Conservation (phyloP, 2,113 vertebrate species). For the Panurus biarmicus region DNA sequence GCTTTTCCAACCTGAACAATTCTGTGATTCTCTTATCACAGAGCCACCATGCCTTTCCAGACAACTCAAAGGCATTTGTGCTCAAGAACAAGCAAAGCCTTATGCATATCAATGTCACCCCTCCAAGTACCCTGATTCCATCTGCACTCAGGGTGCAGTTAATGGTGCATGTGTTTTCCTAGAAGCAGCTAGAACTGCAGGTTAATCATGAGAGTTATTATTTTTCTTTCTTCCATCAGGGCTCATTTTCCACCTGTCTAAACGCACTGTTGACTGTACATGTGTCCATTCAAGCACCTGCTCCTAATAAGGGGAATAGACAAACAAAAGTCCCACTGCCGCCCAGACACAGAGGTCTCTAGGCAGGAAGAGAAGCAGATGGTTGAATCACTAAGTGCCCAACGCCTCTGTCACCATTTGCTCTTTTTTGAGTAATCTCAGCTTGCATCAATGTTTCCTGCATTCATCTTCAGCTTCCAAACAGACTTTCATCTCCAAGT, state of each 20-base stretch:
- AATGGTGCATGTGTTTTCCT: not conserved
- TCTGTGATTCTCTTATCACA: not conserved
- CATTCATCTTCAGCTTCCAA: not conserved
- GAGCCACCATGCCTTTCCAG: not conserved
- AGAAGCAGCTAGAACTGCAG: not conserved
- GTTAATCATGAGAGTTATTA: not conserved
- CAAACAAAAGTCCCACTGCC: not conserved
- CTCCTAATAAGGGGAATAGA: not conserved
- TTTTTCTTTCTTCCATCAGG: not conserved
- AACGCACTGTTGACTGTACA: not conserved
- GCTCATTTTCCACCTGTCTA: not conserved
- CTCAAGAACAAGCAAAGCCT: not conserved
- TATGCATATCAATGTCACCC: fast-evolving
- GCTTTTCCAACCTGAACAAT: not conserved
- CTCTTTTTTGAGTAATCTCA: not conserved
- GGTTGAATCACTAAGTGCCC: not conserved
- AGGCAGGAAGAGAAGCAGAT: not conserved
- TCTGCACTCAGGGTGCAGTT: not conserved
- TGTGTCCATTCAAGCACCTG: not conserved
- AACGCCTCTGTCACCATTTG: not conserved
- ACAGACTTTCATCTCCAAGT: not conserved
- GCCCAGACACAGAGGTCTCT: not conserved
- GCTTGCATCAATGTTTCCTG: not conserved
- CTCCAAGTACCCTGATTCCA: not conserved
- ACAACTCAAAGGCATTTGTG: not conserved